phyloP scores from a whole-genome alignment of 2,797 vertebrate genomes.

The Syngnathus acus region DNA sequence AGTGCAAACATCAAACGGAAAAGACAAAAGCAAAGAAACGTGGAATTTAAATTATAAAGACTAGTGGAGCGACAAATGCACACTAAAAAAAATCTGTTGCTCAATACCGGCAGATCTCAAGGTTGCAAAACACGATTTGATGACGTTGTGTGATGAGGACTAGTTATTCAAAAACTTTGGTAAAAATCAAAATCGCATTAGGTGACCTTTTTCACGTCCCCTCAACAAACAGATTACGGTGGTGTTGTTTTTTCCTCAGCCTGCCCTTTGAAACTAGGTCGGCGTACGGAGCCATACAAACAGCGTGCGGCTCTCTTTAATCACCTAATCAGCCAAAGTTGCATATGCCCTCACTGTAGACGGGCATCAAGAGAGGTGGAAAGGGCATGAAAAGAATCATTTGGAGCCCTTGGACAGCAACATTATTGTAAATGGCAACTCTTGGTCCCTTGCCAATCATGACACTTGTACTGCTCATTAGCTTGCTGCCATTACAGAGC shows the following conservation, averaged over 20 bases:
- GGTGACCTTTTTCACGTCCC: background rate
- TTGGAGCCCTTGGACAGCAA: conserved; percentile 16
- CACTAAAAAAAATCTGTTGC: background rate
- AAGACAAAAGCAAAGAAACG: background rate
- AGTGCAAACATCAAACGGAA: conserved; percentile 4
- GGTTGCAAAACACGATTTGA: too few species aligned
- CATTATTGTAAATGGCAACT: conserved; percentile 29
- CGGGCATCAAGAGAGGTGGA: background rate
- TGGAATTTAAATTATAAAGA: background rate
- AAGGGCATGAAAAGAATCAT: background rate
- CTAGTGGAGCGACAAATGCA: background rate
- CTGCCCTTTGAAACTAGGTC: background rate
- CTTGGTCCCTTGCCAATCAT: conserved; percentile 35
- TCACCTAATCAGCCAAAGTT: conserved; percentile 2
- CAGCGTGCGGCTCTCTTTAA: background rate
- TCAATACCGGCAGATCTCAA: background rate
- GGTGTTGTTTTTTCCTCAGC: background rate
- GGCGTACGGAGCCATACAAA: background rate
- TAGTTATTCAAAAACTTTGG: background rate
- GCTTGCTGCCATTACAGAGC: conserved; percentile 35
- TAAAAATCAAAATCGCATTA: background rate
- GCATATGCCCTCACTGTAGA: background rate
- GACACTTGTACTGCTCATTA: conserved; percentile 49
- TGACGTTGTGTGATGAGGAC: background rate
- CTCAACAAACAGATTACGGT: background rate